Evolutionary conservation across 2,888 invertebrate genomes (phyloP), one percentile per base, ranked within the genome.

Genomic region (Rutpela maculata): DNA sequence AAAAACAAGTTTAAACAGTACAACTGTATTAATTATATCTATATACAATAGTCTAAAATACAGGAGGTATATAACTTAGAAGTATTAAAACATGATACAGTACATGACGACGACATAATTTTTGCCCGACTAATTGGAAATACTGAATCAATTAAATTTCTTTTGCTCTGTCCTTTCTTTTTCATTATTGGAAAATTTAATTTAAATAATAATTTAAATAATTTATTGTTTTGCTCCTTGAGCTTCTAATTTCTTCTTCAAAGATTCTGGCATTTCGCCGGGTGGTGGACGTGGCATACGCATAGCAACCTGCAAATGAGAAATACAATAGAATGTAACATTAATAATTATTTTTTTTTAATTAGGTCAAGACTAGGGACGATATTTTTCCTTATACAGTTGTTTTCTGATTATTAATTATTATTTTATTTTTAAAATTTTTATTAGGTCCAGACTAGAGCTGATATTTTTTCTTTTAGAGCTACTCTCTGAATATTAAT

Each of bases 271-370:
- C 98, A 98, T 98, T 91, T 95, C 95, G 86, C 98, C 97, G 87
- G 98, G 98, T 88, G 99, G 98, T 78, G 98, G 98, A 85, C 99
- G 94, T 77, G 98, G 99, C 92, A 99, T 95, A 81, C 94, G 92
- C 83, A 96, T 92, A 86, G 91, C 92, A 0, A 94, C 93, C 93
- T 93, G 86, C 74, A 85, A 85, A 67, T 68, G 81, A 80, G 43
- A 74, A 50, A 71, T 17, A 59, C 31, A 38, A 55, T 11, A 17
- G 6, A 68, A 65, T 26, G 15, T 22, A 38, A 35, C 18, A 74
- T 35, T 50, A 38, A 38, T n/a, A n/a, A n/a, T n/a, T n/a, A n/a
- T n/a, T n/a, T n/a, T n/a, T n/a, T n/a, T n/a, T n/a, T n/a, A n/a
- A n/a, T n/a, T n/a, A n/a, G n/a, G n/a, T n/a, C n/a, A n/a, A n/a